phyloP scores from a whole-genome alignment of 23 tunicate species.

The Pegea sp. region DNA sequence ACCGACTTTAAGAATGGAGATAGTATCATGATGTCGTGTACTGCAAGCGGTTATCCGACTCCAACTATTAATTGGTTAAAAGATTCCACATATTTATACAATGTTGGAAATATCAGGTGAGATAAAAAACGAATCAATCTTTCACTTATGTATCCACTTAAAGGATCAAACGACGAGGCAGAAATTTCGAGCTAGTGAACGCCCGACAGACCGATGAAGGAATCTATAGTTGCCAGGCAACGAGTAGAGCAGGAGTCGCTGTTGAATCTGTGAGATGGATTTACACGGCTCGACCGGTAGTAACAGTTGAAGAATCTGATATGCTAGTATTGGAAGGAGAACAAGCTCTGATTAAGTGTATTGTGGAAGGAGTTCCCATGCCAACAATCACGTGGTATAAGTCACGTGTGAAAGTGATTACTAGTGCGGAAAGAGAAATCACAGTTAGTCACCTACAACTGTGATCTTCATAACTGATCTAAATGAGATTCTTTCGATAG shows the following conservation, averaged over 20 bases:
- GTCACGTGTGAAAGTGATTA: slow-evolving; percentile 15
- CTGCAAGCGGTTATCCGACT: slow-evolving; percentile 54
- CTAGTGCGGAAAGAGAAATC: slow-evolving; percentile 21
- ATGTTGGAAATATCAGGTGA: slow-evolving; percentile 60
- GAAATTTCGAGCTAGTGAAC: slow-evolving; percentile 32
- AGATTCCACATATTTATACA: slow-evolving; percentile 30
- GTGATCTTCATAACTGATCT: background rate
- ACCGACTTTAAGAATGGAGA: slow-evolving; percentile 22
- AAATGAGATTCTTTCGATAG: slow-evolving; percentile 6
- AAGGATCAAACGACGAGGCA: slow-evolving; percentile 33
- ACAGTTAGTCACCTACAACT: slow-evolving; percentile 13
- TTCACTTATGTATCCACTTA: background rate
- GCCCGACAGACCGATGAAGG: slow-evolving; percentile 68
- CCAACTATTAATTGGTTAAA: slow-evolving; percentile 65
- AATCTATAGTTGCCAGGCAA: slow-evolving; percentile 73
- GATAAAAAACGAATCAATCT: background rate
- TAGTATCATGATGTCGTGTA: slow-evolving; percentile 33
- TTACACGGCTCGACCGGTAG: slow-evolving; percentile 32
- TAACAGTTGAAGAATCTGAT: slow-evolving; percentile 27
- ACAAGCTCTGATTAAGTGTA: slow-evolving; percentile 19
- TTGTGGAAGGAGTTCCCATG: slow-evolving; percentile 46
- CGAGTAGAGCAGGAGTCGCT: slow-evolving; percentile 67
- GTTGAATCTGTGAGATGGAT: slow-evolving; percentile 32
- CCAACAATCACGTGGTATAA: slow-evolving; percentile 60
- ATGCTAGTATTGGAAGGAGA: slow-evolving; percentile 64